phyloP scores from a whole-genome alignment of 1,140 invertebrate species.

The Patella vulgata region DNA sequence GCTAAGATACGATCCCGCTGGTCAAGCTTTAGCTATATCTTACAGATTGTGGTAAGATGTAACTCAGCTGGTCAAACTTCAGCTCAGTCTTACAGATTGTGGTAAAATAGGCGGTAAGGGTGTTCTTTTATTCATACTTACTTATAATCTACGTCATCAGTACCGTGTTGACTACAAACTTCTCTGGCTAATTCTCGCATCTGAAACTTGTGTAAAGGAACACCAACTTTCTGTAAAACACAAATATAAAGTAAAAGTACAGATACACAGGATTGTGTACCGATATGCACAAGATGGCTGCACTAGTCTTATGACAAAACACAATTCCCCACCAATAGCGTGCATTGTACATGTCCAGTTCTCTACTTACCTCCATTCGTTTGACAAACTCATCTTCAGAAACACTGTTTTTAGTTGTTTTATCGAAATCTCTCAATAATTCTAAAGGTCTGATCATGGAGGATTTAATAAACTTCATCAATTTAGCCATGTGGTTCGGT shows the following conservation, averaged over 20 bases:
- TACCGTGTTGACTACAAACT: not conserved
- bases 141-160: conserved; percentile 6
- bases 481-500: not conserved
- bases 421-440: conserved; percentile 14
- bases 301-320: not conserved
- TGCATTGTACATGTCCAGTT: not conserved
- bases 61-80: no score
- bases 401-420: not conserved
- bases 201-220: conserved; percentile 13
- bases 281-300: not conserved
- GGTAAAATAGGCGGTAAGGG: no score
- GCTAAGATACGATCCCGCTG: no score
- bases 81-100: no score
- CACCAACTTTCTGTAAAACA: conserved; percentile 5
- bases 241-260: not conserved
- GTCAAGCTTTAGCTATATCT: no score
- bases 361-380: conserved; percentile 10
- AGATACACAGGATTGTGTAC: not conserved
- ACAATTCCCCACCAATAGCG: not conserved
- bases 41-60: no score
- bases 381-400: conserved; percentile 4
- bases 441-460: conserved; percentile 18
- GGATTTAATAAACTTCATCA: conserved; percentile 1
- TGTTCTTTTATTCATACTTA: not conserved
- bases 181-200: conserved; percentile 2